phyloP scores from a whole-genome alignment of 2,113 vertebrate species.

The Callaeas wilsoni region DNA sequence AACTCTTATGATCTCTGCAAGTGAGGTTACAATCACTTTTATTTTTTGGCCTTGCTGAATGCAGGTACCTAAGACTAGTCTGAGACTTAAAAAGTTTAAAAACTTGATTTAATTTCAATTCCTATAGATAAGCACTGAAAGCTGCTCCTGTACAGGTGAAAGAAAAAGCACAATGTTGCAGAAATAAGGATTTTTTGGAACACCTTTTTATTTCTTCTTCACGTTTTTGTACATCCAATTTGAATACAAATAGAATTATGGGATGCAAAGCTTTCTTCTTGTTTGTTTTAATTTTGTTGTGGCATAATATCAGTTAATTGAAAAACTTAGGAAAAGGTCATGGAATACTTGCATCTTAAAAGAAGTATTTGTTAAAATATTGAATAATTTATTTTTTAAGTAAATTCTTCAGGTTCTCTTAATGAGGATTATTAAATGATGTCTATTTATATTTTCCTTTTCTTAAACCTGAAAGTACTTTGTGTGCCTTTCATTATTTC shows the following conservation, averaged over 20 bases:
- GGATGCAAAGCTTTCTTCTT: background rate
- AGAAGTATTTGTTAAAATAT: background rate
- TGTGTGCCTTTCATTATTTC: background rate
- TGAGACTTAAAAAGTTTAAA: background rate
- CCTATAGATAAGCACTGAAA: background rate
- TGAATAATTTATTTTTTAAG: background rate
- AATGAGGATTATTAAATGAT: background rate
- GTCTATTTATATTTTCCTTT: background rate
- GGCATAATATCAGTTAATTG: background rate
- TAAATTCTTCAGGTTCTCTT: background rate
- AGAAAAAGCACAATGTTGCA: background rate
- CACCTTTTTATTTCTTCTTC: background rate
- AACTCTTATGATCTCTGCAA: background rate
- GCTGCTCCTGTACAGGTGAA: background rate
- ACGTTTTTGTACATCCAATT: background rate
- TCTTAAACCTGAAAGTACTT: background rate
- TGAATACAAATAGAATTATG: background rate
- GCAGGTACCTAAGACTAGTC: fast-evolving
- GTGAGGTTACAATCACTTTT: background rate
- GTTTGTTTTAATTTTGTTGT: background rate
- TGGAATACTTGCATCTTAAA: background rate
- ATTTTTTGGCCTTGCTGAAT: background rate
- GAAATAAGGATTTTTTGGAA: background rate
- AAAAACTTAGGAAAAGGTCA: background rate
- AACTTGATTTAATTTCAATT: background rate